Evolutionary conservation across 2,113 vertebrate species (phyloP), one percentile per base, ranked within the genome.

Genomic region (Microcebus tavaratra): DNA sequence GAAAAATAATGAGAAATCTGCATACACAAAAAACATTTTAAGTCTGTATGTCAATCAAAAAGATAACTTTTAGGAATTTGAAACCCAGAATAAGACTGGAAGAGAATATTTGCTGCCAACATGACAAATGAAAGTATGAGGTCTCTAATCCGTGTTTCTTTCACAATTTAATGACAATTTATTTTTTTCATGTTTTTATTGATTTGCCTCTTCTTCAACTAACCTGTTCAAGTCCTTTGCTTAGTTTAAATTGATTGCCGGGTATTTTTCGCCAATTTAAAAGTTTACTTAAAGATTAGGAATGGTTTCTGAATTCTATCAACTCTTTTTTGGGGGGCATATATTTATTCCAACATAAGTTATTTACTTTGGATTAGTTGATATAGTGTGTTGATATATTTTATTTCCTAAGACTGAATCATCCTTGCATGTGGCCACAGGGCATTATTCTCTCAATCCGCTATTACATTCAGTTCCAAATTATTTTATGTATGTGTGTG

Each of bases 401-500:
- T 57, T 61, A 61, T 95, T 93, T 63, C 36, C 27, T 53, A 87
- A 87, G 85, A 59, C 48, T 76, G 83, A 92, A 92, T 72, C 36
- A 63, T 39, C 63, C 36, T 70, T 95, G 48, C 50, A 50, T 76
- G 61, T 65, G 75, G 25, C 78, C 53, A 72, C 15, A 59, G 39
- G 31, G 21, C 59, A 72, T 86, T 87, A 63, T 11, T 96, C 34
- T 78, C 42, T 67, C 48, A 70, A 93, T 39, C n/a, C 15, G 29
- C 39, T 78, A 68, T 90, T 76, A 92, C 9, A 53, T 59, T 72
- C 25, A 73, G 9, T 65, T 95, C 79, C 59, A 2, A 82, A n/a
- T 75, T 92, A 82, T 63, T 89, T 85, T 78, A 59, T 61, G 59
- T 61, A 23, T n/a, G n/a, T n/a, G n/a, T n/a, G n/a, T n/a, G n/a